phyloP scores from a whole-genome alignment of 2,113 vertebrate genomes.

The Dasyprocta punctata region DNA sequence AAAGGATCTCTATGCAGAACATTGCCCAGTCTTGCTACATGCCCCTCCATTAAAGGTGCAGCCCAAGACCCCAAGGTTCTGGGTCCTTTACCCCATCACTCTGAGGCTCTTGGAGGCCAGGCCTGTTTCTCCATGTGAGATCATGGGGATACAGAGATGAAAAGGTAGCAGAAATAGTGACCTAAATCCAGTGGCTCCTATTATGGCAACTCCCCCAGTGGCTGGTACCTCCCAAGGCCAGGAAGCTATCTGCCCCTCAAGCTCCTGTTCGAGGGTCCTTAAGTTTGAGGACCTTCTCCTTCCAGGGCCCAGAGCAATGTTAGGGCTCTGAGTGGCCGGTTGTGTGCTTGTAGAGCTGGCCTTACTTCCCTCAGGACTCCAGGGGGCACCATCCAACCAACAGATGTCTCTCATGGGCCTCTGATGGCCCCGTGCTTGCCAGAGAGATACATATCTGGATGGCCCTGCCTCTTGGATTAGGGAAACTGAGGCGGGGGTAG shows the following conservation, averaged over 20 bases:
- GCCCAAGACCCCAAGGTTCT: fast-evolving
- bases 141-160: fast-evolving
- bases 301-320: fast-evolving
- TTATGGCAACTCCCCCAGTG: no score
- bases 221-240: not conserved
- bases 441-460: fast-evolving
- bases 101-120: not conserved
- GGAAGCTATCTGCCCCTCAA: fast-evolving
- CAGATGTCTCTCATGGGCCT: fast-evolving
- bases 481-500: not conserved
- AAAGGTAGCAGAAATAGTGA: fast-evolving
- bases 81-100: fast-evolving
- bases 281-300: fast-evolving
- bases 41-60: fast-evolving
- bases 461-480: no score
- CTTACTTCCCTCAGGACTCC: not conserved
- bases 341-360: fast-evolving
- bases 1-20: not conserved
- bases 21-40: fast-evolving
- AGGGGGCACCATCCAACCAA: not conserved
- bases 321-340: not conserved
- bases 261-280: fast-evolving
- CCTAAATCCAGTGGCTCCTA: fast-evolving
- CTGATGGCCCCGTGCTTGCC: fast-evolving
- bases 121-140: not conserved